Evolutionary conservation across 2,797 vertebrate species (phyloP), one percentile per base, ranked within the genome.

Genomic region (Lepilemur ruficaudatus): DNA sequence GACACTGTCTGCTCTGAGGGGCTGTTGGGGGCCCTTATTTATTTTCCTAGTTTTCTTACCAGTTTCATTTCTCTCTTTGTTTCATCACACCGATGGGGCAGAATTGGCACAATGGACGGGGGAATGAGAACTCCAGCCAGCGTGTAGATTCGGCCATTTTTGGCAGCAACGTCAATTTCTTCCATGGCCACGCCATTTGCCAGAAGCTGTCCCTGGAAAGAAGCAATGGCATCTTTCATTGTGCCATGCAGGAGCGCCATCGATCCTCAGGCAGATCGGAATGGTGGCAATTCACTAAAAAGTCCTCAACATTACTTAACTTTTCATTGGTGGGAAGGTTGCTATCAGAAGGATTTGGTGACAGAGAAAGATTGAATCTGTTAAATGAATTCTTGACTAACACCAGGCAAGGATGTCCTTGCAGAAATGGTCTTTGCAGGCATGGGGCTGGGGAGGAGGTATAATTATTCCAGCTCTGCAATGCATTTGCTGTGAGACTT

Each of bases 31-130:
- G 2, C 0, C 3, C 38, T 35, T 3, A 3, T 11, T 63, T 20
- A 4, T 50, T 57, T 30, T 5, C 17, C n/a, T 11, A 3, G 2
- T 7, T 46, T 30, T 9, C 98, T 98, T 98, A 99, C 99, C 98
- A 59, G 76, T 91, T 72, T 55, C 96, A 98, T 76, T 87, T 99
- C 91, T 72, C 91, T 95, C 82, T 90, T 98, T 0, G 82, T 98
- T 75, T 99, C 75, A 0, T 99, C 99, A 97, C 99, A 99, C 81
- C 99, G 98, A 57, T 99, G 99, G 9, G 99, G 99, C 78, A 99
- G 98, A 96, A 99, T 98, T 0, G 99, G 99, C 89, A 98, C 5
- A n/a, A 99, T 99, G 95, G 99, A 99, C 13, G 99, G 90, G 7
- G 99, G 99, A 87, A 99, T 98, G 91, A 99, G 98, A 82, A 99